Evolutionary conservation across 2,113 vertebrate species (phyloP).

Genomic region (Tinamus guttatus): DNA sequence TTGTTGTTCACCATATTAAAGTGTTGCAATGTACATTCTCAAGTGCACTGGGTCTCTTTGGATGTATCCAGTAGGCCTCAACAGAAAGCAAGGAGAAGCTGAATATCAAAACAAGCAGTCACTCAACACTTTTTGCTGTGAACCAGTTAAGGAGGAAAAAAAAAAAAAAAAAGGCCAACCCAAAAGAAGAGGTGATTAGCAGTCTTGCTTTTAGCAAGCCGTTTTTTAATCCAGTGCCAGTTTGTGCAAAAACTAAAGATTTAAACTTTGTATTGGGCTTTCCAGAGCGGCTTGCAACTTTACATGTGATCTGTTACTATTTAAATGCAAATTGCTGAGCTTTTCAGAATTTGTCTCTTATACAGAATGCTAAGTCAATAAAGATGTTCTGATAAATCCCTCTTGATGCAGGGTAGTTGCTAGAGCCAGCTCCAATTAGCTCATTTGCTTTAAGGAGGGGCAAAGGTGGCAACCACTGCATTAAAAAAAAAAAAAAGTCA

Average conservation of each 20-base stretch:
- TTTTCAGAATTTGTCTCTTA: not conserved
- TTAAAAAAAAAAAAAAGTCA: not conserved
- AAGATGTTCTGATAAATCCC: conserved; percentile 7
- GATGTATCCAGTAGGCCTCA: not conserved
- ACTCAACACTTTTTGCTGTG: not conserved
- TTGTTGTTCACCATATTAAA: not conserved
- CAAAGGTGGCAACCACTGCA: not conserved
- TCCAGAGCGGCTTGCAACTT: not conserved
- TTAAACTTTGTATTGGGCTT: not conserved
- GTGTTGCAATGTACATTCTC: not conserved
- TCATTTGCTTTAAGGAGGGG: not conserved
- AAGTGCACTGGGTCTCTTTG: not conserved
- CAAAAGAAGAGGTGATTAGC: not conserved
- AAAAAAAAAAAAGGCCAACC: not conserved
- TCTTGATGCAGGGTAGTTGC: not conserved
- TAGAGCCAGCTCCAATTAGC: not conserved
- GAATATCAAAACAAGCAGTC: not conserved
- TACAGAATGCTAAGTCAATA: not conserved
- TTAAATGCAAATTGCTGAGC: conserved; percentile 21
- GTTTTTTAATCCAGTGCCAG: not conserved
- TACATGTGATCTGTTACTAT: conserved; percentile 19
- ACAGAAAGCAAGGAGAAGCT: not conserved
- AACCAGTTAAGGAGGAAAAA: not conserved
- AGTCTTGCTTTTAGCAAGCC: not conserved
- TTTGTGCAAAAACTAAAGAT: conserved; percentile 4